Evolutionary conservation across 1,140 invertebrate species (phyloP).

Genomic region (Sesamia nonagrioides): DNA sequence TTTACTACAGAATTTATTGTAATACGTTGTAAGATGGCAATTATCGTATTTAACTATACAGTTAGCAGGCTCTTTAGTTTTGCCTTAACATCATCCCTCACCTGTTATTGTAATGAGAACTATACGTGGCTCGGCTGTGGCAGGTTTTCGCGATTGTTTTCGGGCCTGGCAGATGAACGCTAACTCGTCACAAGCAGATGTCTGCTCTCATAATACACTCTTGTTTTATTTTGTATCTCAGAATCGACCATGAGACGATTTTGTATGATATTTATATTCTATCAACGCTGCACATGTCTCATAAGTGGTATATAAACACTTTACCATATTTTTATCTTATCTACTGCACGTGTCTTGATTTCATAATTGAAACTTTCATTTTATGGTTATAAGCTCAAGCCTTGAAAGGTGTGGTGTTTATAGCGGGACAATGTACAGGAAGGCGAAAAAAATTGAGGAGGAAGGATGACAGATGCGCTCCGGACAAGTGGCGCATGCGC

Average conservation of each 20-base stretch:
- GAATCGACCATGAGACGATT: conserved; percentile 8
- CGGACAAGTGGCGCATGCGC: conserved; percentile 43
- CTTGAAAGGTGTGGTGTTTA: conserved; percentile 1
- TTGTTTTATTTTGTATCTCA: conserved; percentile 41
- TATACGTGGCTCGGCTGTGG: conserved; percentile 11
- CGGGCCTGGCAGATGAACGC: conserved; percentile 62
- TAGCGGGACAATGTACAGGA: conserved; percentile 30
- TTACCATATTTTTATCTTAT: background rate
- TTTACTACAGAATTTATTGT: conserved; percentile 41
- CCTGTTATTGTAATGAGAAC: conserved; percentile 57
- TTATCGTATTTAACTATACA: conserved; percentile 42
- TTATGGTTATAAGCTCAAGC: background rate
- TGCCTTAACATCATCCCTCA: conserved; percentile 49
- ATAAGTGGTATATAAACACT: background rate
- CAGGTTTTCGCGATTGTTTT: conserved; percentile 68
- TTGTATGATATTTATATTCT: conserved; percentile 31
- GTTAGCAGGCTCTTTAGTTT: conserved; percentile 6
- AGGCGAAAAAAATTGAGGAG: conserved; percentile 50
- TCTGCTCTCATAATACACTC: conserved; percentile 38
- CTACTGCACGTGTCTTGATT: conserved; percentile 9
- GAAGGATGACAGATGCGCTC: conserved; percentile 67
- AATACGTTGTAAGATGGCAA: conserved; percentile 28
- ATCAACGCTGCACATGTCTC: background rate
- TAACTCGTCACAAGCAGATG: conserved; percentile 67
- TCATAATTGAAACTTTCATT: conserved; percentile 25